Percentiles rank a stretch among this genome's conserved stretches.
phyloP scores from a whole-genome alignment of 2,888 invertebrate genomes.

The Eurytoma adleriae region DNA sequence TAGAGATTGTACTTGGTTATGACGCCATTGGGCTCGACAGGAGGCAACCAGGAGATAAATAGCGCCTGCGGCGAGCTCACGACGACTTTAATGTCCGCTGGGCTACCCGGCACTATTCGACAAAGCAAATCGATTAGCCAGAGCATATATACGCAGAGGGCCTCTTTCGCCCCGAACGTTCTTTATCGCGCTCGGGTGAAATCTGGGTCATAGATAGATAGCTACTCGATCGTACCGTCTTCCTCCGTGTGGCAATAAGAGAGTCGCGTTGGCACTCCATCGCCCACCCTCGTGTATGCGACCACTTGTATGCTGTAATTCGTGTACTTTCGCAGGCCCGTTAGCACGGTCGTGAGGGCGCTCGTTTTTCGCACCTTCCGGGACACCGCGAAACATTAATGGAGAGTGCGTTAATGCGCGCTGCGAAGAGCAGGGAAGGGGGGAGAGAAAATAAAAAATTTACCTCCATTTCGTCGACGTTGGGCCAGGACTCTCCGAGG shows the following conservation, averaged over 20 bases:
- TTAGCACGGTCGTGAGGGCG: conserved; percentile 83
- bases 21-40: conserved; percentile 85
- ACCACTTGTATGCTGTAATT: conserved; percentile 90
- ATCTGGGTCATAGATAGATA: conserved; percentile 6
- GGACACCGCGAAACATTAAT: background rate
- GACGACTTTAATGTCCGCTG: conserved; percentile 88
- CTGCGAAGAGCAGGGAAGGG: background rate
- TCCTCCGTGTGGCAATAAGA: conserved; percentile 87
- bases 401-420: background rate
- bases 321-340: conserved; percentile 84
- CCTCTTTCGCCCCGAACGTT: background rate
- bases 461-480: conserved; percentile 74
- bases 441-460: conserved; percentile 43
- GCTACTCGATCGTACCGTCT: conserved; percentile 79
- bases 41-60: conserved; percentile 87
- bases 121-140: conserved; percentile 53
- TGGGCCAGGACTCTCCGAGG: conserved; percentile 78
- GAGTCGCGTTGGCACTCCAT: conserved; percentile 83
- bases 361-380: conserved; percentile 80
- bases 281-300: conserved; percentile 87
- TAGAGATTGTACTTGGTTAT: conserved; percentile 87
- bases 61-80: conserved; percentile 86
- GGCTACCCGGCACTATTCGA: conserved; percentile 84
- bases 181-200: conserved; percentile 17
- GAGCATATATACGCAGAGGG: no score